Percentiles rank a stretch among this genome's conserved stretches.
phyloP scores from a whole-genome alignment of 2,113 vertebrate genomes.

The Amblyopsis rosae region DNA sequence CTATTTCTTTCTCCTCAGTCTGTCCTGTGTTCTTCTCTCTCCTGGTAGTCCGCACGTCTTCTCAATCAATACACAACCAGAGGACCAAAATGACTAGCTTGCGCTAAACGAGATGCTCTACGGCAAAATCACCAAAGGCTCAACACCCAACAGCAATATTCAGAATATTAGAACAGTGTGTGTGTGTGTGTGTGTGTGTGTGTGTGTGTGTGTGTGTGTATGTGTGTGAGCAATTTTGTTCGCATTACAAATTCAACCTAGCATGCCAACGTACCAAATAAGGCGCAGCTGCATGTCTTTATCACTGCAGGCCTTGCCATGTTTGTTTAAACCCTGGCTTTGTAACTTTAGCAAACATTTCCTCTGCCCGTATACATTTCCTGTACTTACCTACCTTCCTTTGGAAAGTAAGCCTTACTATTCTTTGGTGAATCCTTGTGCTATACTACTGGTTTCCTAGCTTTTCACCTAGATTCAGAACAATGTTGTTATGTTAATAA shows the following conservation, averaged over 20 bases:
- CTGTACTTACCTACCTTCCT: too few relatives aligned
- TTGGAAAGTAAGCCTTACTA: not conserved
- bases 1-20: conserved; percentile 26
- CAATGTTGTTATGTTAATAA: too few relatives aligned
- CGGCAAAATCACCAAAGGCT: too few relatives aligned
- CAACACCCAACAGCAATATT: conserved; percentile 12
- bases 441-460: too few relatives aligned
- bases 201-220: not conserved
- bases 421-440: too few relatives aligned
- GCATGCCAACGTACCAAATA: conserved; percentile 44
- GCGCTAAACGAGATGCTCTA: too few relatives aligned
- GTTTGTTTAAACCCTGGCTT: conserved; percentile 9
- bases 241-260: conserved; percentile 16
- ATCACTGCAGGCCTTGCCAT: conserved; percentile 28
- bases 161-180: not conserved
- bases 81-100: not conserved
- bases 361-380: not conserved
- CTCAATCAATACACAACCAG: not conserved
- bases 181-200: not conserved
- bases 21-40: conserved; percentile 3
- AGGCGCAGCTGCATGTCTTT: conserved; percentile 18
- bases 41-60: not conserved
- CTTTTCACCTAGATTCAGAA: too few relatives aligned
- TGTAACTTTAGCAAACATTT: conserved; percentile 29
- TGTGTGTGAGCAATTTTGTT: conserved; percentile 1